A percentile compares a stretch with the other conserved stretches of the same genome.
Conservation (phyloP, 2,888 invertebrate species). For the Chirona hameri region DNA sequence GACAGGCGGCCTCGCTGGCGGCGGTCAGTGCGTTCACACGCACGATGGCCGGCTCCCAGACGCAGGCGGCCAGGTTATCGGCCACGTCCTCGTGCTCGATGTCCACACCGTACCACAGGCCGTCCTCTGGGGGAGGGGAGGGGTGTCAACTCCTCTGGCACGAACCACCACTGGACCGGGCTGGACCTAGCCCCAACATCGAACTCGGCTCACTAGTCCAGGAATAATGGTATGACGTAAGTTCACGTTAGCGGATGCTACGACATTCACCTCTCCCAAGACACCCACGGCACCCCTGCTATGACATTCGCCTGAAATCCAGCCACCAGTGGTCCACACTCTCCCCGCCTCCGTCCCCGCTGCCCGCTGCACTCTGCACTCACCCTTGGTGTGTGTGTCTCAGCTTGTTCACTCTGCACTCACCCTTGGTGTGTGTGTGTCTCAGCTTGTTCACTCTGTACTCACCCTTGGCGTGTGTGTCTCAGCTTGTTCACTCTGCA, state of each 20-base stretch:
- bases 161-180: no score
- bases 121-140: constrained; percentile 83
- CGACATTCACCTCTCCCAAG: constrained; percentile 58
- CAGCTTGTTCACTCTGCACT: constrained; percentile 80
- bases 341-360: no score
- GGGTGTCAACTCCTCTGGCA: constrained; percentile 62
- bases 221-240: no score
- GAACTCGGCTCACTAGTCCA: no score
- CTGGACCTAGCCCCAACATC: no score
- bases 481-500: constrained; percentile 86
- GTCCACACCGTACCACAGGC: constrained; percentile 92
- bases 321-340: constrained; percentile 59
- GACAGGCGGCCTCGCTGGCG: constrained; percentile 89
- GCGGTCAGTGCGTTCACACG: constrained; percentile 96
- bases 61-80: constrained; percentile 88
- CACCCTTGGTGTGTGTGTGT: constrained; percentile 89
- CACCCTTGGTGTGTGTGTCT: constrained; percentile 88
- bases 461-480: constrained; percentile 84
- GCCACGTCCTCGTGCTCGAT: constrained; percentile 88
- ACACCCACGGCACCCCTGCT: constrained; percentile 62
- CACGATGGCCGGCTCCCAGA: constrained; percentile 97
- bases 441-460: constrained; percentile 86
- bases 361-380: constrained; percentile 66
- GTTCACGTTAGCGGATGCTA: no score
- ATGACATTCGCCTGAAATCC: constrained; percentile 92